Evolutionary conservation across 1,140 invertebrate genomes (phyloP).

Genomic region (Popillia japonica): DNA sequence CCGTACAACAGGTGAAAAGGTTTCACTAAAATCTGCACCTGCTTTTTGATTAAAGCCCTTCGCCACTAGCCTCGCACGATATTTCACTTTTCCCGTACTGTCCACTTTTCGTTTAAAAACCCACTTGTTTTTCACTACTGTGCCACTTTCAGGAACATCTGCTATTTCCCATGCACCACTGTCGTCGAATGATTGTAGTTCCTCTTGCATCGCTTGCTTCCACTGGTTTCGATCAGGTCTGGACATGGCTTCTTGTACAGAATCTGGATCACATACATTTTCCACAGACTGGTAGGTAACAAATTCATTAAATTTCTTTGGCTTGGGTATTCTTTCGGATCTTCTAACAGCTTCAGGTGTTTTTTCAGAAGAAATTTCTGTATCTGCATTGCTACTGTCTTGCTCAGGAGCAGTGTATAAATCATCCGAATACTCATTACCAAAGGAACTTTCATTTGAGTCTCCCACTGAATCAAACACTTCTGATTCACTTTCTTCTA

Average conservation of each 20-base stretch:
- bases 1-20: conserved; percentile 57
- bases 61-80: conserved; percentile 61
- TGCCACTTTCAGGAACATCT: conserved; percentile 36
- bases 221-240: conserved; percentile 17
- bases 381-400: too few species aligned
- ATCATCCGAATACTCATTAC: too few species aligned
- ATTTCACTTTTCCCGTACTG: conserved; percentile 50
- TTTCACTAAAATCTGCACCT: conserved; percentile 57
- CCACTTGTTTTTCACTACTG: conserved; percentile 56
- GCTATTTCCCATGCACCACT: conserved; percentile 13
- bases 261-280: neutral
- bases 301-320: conserved; percentile 45
- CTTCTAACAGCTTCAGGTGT: conserved; percentile 22
- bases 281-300: conserved; percentile 42
- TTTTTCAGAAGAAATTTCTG: neutral
- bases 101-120: conserved; percentile 58
- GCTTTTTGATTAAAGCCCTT: conserved; percentile 59
- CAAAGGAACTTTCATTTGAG: too few species aligned
- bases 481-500: too few species aligned
- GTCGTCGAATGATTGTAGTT: conserved; percentile 13
- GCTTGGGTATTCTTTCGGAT: conserved; percentile 43
- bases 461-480: too few species aligned
- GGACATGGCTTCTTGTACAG: conserved; percentile 20
- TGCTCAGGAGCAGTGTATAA: too few species aligned
- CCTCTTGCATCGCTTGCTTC: conserved; percentile 18